Conservation (phyloP, 2,113 vertebrate genomes). For the Neolamprologus falcicula region DNA sequence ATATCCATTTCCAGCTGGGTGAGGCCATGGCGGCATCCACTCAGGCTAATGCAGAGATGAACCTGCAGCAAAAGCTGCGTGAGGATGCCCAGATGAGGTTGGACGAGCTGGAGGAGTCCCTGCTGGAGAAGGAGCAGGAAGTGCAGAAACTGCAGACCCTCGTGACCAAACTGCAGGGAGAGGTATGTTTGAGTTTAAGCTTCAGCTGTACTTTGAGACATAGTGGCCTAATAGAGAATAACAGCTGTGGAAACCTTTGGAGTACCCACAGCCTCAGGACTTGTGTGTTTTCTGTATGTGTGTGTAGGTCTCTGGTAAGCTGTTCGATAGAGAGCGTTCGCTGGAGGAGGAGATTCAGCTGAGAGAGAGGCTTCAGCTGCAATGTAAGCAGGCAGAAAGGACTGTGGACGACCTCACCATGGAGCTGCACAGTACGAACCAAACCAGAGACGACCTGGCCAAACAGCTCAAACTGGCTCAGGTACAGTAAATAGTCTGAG, state of each 20-base stretch:
- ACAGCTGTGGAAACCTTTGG: background rate
- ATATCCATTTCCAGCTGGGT: constrained; percentile 43
- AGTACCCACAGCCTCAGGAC: background rate
- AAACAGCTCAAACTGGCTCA: constrained; percentile 69
- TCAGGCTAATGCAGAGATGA: constrained; percentile 42
- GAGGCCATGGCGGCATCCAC: constrained; percentile 47
- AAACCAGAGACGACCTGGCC: constrained; percentile 64
- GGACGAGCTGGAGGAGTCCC: constrained; percentile 69
- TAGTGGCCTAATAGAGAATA: background rate
- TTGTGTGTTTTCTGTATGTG: background rate
- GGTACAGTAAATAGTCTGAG: constrained; percentile 28
- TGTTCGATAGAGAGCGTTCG: constrained; percentile 63
- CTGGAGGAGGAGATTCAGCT: constrained; percentile 77
- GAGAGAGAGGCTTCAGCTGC: constrained; percentile 67
- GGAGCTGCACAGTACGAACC: constrained; percentile 65
- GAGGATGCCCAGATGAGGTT: constrained; percentile 55
- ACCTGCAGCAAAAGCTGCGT: constrained; percentile 67
- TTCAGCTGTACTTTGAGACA: background rate
- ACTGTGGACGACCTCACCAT: constrained; percentile 67
- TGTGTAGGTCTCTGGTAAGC: constrained; percentile 65
- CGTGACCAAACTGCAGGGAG: constrained; percentile 63
- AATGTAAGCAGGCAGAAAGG: constrained; percentile 72
- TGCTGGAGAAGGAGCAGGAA: constrained; percentile 72
- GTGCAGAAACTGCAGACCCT: constrained; percentile 38
- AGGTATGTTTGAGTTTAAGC: constrained; percentile 39